Evolutionary conservation across 2,888 invertebrate species (phyloP), one percentile per base, ranked within the genome.

Genomic region (Meta bourneti): DNA sequence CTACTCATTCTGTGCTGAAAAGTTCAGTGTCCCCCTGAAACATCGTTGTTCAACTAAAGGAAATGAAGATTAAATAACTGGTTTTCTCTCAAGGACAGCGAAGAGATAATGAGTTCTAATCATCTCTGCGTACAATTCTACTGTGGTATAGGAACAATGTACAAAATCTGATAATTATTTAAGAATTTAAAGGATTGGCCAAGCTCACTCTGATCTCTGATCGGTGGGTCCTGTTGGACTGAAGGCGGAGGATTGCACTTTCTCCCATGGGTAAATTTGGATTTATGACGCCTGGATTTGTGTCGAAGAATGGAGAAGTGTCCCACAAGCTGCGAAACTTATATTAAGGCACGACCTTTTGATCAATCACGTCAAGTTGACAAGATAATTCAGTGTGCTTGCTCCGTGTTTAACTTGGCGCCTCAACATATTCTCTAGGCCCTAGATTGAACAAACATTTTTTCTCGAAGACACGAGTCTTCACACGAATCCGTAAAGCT

Each of bases 1-100:
- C 48, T 80, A 54, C 48, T 84, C 72, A 52, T 13, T 49, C 51
- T 74, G 71, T 83, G 54, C 52, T 19, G 74, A 84, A 71, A 72
- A 48, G 84, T 84, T 84, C 84, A 84, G 48, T 48, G 84, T 74
- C 84, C 84, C n/a, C 72, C 34, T 54, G 75, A 61, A 84, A 54
- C 84, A 75, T 84, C n/a, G n/a, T n/a, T n/a, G n/a, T n/a, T n/a
- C 74, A 84, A 61, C 84, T 75, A 75, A 84, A 84, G 84, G 84
- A 84, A 84, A 84, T 74, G 84, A 84, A 84, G 74, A 84, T 84
- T 84, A 84, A 84, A 84, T 75, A 75, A 84, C 75, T 75, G 75
- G 84, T 84, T 84, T 82, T 82, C 61, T 72, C 54, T 75, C 84
- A 84, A 84, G 84, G 84, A 84, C 83, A 83, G 83, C 72, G 71